Evolutionary conservation across 2,113 vertebrate species (phyloP).

Genomic region (Dissostichus mawsoni): DNA sequence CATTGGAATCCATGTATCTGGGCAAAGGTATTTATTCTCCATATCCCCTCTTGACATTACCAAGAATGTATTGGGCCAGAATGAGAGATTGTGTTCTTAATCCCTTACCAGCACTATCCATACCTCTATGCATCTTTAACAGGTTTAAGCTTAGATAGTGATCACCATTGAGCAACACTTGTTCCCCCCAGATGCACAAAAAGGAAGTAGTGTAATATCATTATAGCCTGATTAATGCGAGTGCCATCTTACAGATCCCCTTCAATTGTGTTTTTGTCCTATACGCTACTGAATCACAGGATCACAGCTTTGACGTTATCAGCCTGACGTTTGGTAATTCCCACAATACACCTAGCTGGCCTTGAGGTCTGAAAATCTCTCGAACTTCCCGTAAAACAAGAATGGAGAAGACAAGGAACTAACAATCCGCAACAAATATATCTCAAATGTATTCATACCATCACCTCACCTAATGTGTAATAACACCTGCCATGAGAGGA

Average conservation of each 20-base stretch:
- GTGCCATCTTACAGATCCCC: conserved; percentile 19
- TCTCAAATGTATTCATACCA: background rate
- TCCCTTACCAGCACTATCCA: conserved; percentile 68
- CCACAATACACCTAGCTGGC: conserved; percentile 19
- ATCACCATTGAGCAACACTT: conserved; percentile 52
- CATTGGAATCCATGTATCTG: conserved; percentile 69
- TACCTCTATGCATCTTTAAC: conserved; percentile 71
- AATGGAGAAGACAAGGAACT: background rate
- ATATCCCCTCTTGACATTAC: conserved; percentile 68
- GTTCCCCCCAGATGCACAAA: conserved; percentile 32
- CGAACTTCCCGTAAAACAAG: conserved; percentile 8
- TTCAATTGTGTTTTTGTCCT: conserved; percentile 37
- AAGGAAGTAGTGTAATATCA: conserved; percentile 58
- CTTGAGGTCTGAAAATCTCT: conserved; percentile 25
- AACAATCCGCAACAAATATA: background rate
- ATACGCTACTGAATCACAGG: conserved; percentile 2
- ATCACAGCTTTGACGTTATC: conserved; percentile 31
- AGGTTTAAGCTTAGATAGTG: conserved; percentile 62
- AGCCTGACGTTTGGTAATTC: conserved; percentile 13
- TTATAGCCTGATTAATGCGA: conserved; percentile 56
- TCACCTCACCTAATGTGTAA: conserved; percentile 35
- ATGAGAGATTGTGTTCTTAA: conserved; percentile 71
- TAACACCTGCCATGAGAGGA: conserved; percentile 62
- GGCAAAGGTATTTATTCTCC: conserved; percentile 78
- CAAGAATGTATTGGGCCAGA: conserved; percentile 49